phyloP scores from a whole-genome alignment of 2,113 vertebrate species.

The Thymallus thymallus region DNA sequence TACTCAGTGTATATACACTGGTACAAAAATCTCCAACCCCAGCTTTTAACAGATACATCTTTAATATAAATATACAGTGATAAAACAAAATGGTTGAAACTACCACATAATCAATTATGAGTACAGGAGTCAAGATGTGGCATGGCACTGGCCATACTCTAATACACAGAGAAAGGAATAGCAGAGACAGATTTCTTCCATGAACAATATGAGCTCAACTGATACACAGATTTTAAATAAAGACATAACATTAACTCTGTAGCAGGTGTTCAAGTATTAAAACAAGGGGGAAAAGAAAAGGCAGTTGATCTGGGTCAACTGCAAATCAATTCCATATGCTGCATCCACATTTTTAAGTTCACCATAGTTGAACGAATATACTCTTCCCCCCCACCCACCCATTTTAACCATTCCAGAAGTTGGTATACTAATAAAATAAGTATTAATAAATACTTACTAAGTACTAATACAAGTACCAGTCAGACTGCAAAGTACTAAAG shows the following conservation, averaged over 20 bases:
- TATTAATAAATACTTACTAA: no score
- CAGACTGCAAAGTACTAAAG: background rate
- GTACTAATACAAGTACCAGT: slow-evolving; percentile 3
- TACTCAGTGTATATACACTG: background rate
- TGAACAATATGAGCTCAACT: background rate
- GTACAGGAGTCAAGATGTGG: background rate
- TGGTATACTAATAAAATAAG: no score
- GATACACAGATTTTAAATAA: slow-evolving; percentile 26
- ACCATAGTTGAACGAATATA: background rate
- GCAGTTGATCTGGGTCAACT: background rate
- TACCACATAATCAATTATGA: background rate
- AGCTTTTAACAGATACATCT: slow-evolving; percentile 16
- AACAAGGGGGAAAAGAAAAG: background rate
- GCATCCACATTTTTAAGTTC: background rate
- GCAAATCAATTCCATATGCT: background rate
- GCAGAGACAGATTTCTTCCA: background rate
- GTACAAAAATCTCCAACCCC: background rate
- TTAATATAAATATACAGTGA: slow-evolving; percentile 68
- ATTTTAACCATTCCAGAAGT: background rate
- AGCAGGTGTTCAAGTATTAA: slow-evolving; percentile 25
- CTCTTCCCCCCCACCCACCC: no score
- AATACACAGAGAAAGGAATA: background rate
- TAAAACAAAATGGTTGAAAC: slow-evolving; percentile 23
- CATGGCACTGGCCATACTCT: no score
- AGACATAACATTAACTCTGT: background rate